These are phyloP conservation scores for Malacoraja senta DNA, from an alignment of 2,797 vertebrate species.

Conservation along the genomic window DNA sequence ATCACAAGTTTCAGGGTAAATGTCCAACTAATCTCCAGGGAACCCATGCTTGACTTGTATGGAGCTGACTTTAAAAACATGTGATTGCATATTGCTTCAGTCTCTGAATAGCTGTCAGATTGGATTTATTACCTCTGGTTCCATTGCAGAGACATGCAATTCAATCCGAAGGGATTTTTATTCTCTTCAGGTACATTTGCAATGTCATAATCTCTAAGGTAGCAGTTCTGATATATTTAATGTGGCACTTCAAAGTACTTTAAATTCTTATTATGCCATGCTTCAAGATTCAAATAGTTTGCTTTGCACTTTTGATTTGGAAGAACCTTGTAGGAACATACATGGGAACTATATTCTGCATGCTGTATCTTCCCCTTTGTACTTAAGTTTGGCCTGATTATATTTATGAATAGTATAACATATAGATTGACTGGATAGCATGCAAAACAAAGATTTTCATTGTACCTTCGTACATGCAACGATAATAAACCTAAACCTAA, in stretches of 20 bases:
- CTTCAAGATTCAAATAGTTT: neutral
- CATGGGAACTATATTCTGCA: too few relatives aligned
- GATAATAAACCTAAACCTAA: too few relatives aligned
- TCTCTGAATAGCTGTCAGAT: slow-evolving; percentile 62
- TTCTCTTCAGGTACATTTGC: slow-evolving; percentile 50
- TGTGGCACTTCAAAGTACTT: slow-evolving; percentile 41
- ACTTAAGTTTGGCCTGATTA: too few relatives aligned
- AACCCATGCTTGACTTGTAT: slow-evolving; percentile 55
- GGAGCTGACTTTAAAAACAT: slow-evolving; percentile 69
- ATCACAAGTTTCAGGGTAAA: slow-evolving; percentile 59
- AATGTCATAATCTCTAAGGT: slow-evolving; percentile 54
- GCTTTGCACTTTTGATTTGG: neutral
- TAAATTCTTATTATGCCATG: neutral
- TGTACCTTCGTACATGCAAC: too few relatives aligned
- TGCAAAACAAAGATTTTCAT: too few relatives aligned
- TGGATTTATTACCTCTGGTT: slow-evolving; percentile 57
- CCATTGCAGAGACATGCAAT: slow-evolving; percentile 49
- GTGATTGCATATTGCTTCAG: slow-evolving; percentile 62
- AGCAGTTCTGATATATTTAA: slow-evolving; percentile 51
- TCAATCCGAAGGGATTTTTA: slow-evolving; percentile 52
- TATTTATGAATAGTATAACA: too few relatives aligned
- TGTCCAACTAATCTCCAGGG: slow-evolving; percentile 59
- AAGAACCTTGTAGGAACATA: neutral
- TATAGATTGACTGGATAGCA: too few relatives aligned
- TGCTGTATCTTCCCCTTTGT: too few relatives aligned